Conservation (phyloP, 2,113 vertebrate species). For the Pomatorhinus ruficollis region DNA sequence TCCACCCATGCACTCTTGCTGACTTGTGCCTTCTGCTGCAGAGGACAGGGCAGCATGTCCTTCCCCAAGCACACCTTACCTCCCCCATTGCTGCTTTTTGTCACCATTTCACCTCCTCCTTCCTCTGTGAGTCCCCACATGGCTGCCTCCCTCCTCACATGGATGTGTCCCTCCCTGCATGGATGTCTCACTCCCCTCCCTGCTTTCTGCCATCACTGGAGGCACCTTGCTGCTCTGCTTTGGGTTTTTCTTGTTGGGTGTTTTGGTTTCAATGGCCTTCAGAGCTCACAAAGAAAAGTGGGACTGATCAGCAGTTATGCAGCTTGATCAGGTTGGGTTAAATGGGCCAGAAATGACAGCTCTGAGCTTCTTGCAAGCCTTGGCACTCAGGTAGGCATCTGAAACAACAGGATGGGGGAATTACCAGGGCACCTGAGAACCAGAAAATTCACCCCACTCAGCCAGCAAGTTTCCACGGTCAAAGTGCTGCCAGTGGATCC, state of each 20-base stretch:
- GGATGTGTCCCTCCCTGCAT: not conserved
- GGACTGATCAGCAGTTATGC: not conserved
- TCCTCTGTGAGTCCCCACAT: too few relatives aligned
- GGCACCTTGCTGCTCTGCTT: not conserved
- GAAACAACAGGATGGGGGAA: not conserved
- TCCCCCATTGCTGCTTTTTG: not conserved
- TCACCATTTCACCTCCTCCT: not conserved
- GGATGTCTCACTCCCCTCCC: not conserved
- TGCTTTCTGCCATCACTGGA: not conserved
- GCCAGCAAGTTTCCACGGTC: not conserved
- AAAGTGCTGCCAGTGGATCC: not conserved
- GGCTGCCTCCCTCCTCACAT: not conserved
- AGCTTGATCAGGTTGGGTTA: not conserved
- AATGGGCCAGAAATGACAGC: not conserved
- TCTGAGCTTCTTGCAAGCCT: not conserved
- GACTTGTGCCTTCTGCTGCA: not conserved
- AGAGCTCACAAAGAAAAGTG: not conserved
- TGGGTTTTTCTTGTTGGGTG: not conserved
- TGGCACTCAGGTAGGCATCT: not conserved
- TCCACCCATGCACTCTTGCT: not conserved
- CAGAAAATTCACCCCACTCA: not conserved
- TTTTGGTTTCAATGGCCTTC: not conserved
- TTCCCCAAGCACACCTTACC: not conserved
- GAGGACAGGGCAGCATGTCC: not conserved
- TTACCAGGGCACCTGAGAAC: not conserved